Percentiles rank a stretch among this genome's conserved stretches.
Evolutionary conservation across 1,140 invertebrate species (phyloP).

Genomic region (Diabrotica undecimpunctata): DNA sequence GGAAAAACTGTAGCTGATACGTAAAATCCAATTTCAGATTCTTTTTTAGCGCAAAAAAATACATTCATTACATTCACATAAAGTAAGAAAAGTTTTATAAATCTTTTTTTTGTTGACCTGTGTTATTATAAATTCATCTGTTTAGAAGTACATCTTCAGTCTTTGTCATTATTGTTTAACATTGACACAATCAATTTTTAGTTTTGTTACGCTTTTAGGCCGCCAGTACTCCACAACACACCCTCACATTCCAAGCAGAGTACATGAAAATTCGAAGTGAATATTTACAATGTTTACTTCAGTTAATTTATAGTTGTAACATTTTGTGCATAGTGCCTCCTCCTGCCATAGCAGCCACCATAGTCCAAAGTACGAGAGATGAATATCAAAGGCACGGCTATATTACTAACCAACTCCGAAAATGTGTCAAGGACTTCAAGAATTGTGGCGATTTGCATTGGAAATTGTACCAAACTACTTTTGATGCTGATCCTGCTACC

Average conservation of each 20-base stretch:
- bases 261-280: slow-evolving; percentile 72
- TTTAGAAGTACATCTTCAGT: too few species aligned
- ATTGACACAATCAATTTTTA: neutral
- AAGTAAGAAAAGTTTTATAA: too few species aligned
- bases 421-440: slow-evolving; percentile 72
- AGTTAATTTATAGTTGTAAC: slow-evolving; percentile 73
- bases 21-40: too few species aligned
- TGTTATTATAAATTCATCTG: too few species aligned
- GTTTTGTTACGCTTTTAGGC: slow-evolving; percentile 49
- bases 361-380: slow-evolving; percentile 74
- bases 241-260: slow-evolving; percentile 73
- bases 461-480: slow-evolving; percentile 83
- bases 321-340: slow-evolving; percentile 86
- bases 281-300: slow-evolving; percentile 71
- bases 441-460: slow-evolving; percentile 74
- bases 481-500: slow-evolving; percentile 88
- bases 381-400: slow-evolving; percentile 80
- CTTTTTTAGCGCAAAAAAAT: too few species aligned
- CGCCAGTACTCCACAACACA: slow-evolving; percentile 62
- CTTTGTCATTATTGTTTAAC: neutral
- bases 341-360: slow-evolving; percentile 82
- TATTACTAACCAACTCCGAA: slow-evolving; percentile 76
- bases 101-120: too few species aligned
- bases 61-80: too few species aligned
- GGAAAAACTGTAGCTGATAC: too few species aligned